These are phyloP conservation scores for Agraylea sexmaculata DNA, from an alignment of 1,140 invertebrate genomes.

Conservation along the genomic window DNA sequence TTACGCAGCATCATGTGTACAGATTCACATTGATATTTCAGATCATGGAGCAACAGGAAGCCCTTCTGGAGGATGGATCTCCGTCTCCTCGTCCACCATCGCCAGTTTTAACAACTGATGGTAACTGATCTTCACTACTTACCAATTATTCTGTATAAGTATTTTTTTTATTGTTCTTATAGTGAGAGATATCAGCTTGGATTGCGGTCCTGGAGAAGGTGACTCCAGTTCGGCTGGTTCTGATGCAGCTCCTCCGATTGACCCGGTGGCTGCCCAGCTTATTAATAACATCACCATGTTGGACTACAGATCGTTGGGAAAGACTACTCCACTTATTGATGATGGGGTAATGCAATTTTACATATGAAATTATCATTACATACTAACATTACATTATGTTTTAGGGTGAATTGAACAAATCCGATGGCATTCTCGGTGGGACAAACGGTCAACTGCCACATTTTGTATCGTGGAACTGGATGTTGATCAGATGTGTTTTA, in stretches of 20 bases:
- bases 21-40: too few species aligned
- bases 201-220: conserved; percentile 27
- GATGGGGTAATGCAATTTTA: conserved; percentile 10
- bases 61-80: conserved; percentile 13
- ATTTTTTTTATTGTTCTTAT: not conserved
- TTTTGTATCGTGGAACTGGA: conserved; percentile 75
- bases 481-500: conserved; percentile 56
- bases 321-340: conserved; percentile 25
- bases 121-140: conserved; percentile 1
- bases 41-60: conserved; percentile 19
- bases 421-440: conserved; percentile 27
- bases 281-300: conserved; percentile 42
- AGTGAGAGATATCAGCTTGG: not conserved
- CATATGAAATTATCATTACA: too few species aligned
- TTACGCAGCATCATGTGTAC: too few species aligned
- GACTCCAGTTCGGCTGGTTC: conserved; percentile 37
- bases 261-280: conserved; percentile 38
- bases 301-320: conserved; percentile 38
- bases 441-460: conserved; percentile 33
- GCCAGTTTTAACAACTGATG: conserved; percentile 9
- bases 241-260: conserved; percentile 34
- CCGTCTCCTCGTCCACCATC: conserved; percentile 17
- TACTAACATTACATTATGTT: conserved; percentile 17
- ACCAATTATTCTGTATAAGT: too few species aligned
- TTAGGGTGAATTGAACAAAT: conserved; percentile 33